Evolutionary conservation across 2,113 vertebrate genomes (phyloP), one percentile per base, ranked within the genome.

Genomic region (Pachycephala philippinensis): DNA sequence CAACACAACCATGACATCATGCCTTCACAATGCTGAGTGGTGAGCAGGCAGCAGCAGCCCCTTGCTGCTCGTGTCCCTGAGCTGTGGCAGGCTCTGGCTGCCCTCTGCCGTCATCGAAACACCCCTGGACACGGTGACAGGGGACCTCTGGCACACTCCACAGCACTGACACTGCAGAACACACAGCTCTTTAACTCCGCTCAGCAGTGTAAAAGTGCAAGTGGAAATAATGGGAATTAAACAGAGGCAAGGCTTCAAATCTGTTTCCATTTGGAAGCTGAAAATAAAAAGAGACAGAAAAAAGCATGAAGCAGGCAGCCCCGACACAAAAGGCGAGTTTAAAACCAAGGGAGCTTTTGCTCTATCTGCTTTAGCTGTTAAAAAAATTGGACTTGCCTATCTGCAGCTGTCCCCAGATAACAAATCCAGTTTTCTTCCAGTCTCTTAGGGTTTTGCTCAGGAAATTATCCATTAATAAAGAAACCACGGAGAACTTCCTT

Each of bases 21-120:
- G 68, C 22, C 50, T 84, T 74, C 0, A 0, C 61, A 83, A 70
- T 90, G 89, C 80, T 19, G 60, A 54, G 66, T 9, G 8, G n/a
- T 1, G 16, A 20, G 24, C n/a, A 24, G 57, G 54, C 72, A 47
- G 66, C 54, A 39, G 60, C 26, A 87, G 31, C 39, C 61, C 28
- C 10, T 30, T 3, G 44, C 52, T 57, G 50, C 5, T 24, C 3
- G 0, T 30, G 57, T 35, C 30, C 27, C 16, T 7, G 24, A 1
- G 50, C 31, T 84, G 65, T n/a, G 1, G 17, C 23, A 35, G 63
- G 93, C 37, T 59, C 93, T 53, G 87, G 75, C 96, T 97, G 97
- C 97, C 98, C 96, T 96, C 98, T 98, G 84, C 50, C 6, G 96
- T 91, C 52, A 1, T 35, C 37, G 35, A 26, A 31, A 40, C 45